These are phyloP conservation scores for Tenthredo amoena DNA, from an alignment of 2,888 invertebrate species.

Conservation along the genomic window DNA sequence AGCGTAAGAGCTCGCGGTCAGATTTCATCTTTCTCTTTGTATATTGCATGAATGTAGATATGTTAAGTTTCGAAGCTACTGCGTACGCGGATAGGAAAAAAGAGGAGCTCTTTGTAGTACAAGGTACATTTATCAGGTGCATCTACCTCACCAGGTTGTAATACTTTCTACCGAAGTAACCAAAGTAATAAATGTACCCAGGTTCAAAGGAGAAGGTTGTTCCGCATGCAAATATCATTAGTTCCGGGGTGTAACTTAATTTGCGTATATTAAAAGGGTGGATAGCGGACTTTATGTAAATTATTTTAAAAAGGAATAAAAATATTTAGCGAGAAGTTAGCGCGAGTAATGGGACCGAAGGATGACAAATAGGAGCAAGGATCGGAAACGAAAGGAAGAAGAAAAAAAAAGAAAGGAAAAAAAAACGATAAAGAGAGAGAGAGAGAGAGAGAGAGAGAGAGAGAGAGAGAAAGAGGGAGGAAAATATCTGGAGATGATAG, in stretches of 20 bases:
- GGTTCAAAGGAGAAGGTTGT: constrained; percentile 73
- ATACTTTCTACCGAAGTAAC: constrained; percentile 63
- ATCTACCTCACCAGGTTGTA: neutral
- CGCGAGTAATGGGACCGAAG: constrained; percentile 33
- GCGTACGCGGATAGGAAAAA: neutral
- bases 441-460: neutral
- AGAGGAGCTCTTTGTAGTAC: constrained; percentile 9
- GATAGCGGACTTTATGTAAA: constrained; percentile 72
- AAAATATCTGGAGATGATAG: neutral
- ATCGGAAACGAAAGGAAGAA: neutral
- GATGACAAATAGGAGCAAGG: constrained; percentile 2
- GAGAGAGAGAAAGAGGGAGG: neutral
- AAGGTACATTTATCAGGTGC: constrained; percentile 1
- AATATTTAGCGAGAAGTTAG: constrained; percentile 38
- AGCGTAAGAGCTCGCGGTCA: neutral
- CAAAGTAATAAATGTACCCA: constrained; percentile 68
- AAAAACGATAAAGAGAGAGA: neutral
- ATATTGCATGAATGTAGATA: neutral
- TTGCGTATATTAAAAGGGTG: constrained; percentile 74
- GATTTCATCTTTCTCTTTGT: neutral
- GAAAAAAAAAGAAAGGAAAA: neutral
- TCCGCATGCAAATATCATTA: constrained; percentile 76
- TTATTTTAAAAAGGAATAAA: constrained; percentile 47
- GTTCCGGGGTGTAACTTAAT: constrained; percentile 75
- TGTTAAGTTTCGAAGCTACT: neutral